phyloP scores from a whole-genome alignment of 2,888 invertebrate genomes.

The Metopia argyrocephala region DNA sequence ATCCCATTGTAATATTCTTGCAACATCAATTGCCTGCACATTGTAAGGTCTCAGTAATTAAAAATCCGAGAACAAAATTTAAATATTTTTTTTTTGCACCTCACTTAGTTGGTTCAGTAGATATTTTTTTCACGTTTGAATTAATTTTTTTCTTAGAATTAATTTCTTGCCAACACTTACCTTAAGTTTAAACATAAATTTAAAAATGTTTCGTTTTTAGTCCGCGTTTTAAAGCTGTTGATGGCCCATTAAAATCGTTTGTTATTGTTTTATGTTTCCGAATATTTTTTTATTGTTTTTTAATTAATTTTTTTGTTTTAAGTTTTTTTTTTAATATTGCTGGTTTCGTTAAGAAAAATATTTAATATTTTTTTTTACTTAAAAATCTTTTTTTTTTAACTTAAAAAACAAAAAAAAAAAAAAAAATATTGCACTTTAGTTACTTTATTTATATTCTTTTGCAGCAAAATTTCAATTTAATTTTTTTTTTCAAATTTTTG shows the following conservation, averaged over 20 bases:
- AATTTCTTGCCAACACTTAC: conserved; percentile 21
- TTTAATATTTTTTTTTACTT: neutral
- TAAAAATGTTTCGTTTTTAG: neutral
- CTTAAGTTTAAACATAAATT: conserved; percentile 10
- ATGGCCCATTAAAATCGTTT: conserved; percentile 16
- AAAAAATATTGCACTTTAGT: conserved; percentile 50
- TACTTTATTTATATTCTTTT: conserved; percentile 25
- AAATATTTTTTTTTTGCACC: no score
- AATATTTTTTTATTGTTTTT: conserved; percentile 3
- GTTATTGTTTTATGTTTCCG: no score
- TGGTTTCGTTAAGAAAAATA: neutral
- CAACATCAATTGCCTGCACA: no score
- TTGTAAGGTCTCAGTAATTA: no score
- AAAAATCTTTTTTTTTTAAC: conserved; percentile 24
- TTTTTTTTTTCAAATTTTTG: conserved; percentile 59
- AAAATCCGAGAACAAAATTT: no score
- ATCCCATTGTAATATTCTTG: no score
- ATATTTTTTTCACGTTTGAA: neutral
- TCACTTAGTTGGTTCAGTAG: no score
- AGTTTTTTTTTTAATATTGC: conserved; percentile 4
- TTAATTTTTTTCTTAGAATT: neutral
- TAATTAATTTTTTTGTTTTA: conserved; percentile 7
- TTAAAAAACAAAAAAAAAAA: neutral
- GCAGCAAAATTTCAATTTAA: conserved; percentile 3
- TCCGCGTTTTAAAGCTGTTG: conserved; percentile 27